phyloP scores from a whole-genome alignment of 2,113 vertebrate genomes.

The Scartelaos histophorus region DNA sequence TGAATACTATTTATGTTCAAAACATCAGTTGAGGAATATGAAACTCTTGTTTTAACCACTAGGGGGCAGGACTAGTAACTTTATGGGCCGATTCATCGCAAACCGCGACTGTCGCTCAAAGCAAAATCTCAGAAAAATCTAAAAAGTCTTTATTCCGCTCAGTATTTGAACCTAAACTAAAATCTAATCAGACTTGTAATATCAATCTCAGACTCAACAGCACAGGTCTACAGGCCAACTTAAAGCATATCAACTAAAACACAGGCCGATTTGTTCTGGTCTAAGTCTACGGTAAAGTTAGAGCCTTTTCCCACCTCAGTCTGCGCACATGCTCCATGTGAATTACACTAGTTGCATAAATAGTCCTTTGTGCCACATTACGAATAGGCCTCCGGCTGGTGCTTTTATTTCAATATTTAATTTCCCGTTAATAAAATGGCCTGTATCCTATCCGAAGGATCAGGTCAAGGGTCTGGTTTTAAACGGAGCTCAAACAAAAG shows the following conservation, averaged over 20 bases:
- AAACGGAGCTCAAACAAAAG: slow-evolving; percentile 1
- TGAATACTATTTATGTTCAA: not conserved
- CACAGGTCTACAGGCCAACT: not conserved
- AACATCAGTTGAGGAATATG: not conserved
- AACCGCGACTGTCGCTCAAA: not conserved
- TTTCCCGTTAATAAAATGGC: slow-evolving; percentile 17
- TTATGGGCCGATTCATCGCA: not conserved
- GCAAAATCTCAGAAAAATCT: not conserved
- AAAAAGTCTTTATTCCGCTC: no score
- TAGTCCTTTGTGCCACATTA: not conserved
- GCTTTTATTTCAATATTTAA: slow-evolving; percentile 13
- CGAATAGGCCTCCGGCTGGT: not conserved
- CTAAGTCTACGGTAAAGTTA: not conserved
- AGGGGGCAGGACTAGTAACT: not conserved
- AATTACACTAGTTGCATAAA: not conserved
- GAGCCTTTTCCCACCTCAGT: not conserved
- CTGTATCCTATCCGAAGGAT: not conserved
- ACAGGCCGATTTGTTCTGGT: not conserved
- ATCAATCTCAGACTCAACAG: not conserved
- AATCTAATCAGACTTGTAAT: not conserved
- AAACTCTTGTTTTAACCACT: not conserved
- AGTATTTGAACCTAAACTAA: not conserved
- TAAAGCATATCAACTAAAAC: not conserved
- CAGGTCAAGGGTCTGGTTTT: not conserved
- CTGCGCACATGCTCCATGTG: not conserved